Evolutionary conservation across 2,113 vertebrate species (phyloP), one percentile per base, ranked within the genome.

Genomic region (Pelvicachromis taeniatus): DNA sequence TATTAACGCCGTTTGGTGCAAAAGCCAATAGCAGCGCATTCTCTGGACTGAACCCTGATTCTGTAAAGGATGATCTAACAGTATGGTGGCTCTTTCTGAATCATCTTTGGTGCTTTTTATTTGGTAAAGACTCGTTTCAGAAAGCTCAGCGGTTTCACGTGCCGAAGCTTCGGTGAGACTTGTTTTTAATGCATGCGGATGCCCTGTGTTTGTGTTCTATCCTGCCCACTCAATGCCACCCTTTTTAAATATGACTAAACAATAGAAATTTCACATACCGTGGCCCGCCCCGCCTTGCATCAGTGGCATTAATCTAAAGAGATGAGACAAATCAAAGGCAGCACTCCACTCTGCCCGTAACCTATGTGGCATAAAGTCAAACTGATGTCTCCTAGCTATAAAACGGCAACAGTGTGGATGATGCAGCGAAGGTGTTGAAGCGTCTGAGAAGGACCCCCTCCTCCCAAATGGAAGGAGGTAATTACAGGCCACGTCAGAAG

Each of bases 161-260:
- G 6, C 21, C 6, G 70, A 53, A 68, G 65, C 8, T 83, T 65
- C 48, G 23, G 75, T 45, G 7, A 50, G 14, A 40, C 14, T 70
- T 10, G 7, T 55, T 87, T 80, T 81, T 14, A 52, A 54, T n/a
- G 35, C 17, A 8, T n/a, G n/a, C n/a, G n/a, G n/a, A n/a, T n/a
- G n/a, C n/a, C n/a, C n/a, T n/a, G n/a, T n/a, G n/a, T n/a, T n/a
- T n/a, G 23, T 50, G 65, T 33, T 77, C 63, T 55, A 11, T 82
- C 26, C 19, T 14, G 31, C 14, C 53, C 40, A 78, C 21, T 70
- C 54, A 42, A 0, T n/a, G 9, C 77, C 54, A 13, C 86, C 77
- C 80, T 89, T 79, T 14, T 26, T 70, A 90, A 90, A 89, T 78
- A 88, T 29, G n/a, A 78, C 77, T 10, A 45, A 75, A 85, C 82